Base-by-base conservation (phyloP, 2,113 vertebrate species). In the Lagopus muta region DNA sequence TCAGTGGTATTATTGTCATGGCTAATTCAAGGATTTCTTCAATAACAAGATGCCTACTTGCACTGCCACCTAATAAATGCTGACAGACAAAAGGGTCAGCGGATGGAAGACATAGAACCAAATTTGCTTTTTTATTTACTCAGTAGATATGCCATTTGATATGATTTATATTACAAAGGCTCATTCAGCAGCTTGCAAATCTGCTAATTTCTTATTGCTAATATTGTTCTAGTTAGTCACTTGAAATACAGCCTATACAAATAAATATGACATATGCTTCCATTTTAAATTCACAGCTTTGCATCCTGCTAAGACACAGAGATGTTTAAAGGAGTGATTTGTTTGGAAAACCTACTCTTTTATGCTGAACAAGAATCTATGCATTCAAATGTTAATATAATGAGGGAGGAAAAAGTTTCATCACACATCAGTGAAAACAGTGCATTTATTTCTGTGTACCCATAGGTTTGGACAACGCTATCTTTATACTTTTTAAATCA, bases 221-320 rank as follows among this genome's bases (percentile, higher is more conserved):
- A 91, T 93, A 67, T 86, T 93, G 76, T 88, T 85, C 65, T 87
- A 82, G 69, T 96, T 96, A 95, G 84, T 94, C 83, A 90, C 87
- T 95, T 96, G 81, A 94, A 96, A 95, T 88, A 69, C 74, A 83
- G 66, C 66, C 79, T 88, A 67, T 89, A 82, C 50, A 94, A 88
- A 94, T 81, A 96, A 94, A 84, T 89, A 86, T 90, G 91, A 91
- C 92, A 95, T 84, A 90, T 82, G 81, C 50, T 95, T 42, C 69
- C 48, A 17, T 94, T 97, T 97, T 94, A 92, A 94, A 95, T 95
- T 95, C 96, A 97, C 83, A 96, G 86, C 89, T 95, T 95, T 78
- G 90, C 82, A 90, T 93, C 89, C 52, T 84, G 50, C 75, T 85
- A 93, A 95, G 71, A 92, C 13, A 94, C 57, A 88, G 67, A 74